Conservation (phyloP, 2,797 vertebrate species). For the Steatocranus sp. region DNA sequence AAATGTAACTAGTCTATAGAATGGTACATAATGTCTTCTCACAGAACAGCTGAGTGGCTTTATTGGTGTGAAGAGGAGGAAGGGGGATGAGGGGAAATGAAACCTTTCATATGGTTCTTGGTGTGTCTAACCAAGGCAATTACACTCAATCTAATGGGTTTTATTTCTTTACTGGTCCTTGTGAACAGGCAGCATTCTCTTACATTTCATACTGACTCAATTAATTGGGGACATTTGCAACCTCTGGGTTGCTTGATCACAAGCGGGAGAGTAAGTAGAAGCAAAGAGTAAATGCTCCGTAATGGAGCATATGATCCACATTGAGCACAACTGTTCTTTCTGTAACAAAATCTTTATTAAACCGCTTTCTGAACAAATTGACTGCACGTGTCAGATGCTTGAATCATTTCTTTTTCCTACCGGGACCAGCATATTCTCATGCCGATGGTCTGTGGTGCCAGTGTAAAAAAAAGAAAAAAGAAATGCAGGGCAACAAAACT, state of each 20-base stretch:
- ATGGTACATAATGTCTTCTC: constrained; percentile 33
- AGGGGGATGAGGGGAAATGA: background rate
- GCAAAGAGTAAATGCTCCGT: background rate
- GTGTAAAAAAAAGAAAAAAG: background rate
- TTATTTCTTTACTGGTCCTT: constrained; percentile 32
- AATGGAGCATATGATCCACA: constrained; percentile 1
- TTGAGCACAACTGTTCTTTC: background rate
- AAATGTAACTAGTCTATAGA: constrained; percentile 41
- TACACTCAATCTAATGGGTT: constrained; percentile 47
- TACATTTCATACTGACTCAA: constrained; percentile 30
- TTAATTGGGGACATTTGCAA: constrained; percentile 40
- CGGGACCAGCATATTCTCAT: background rate
- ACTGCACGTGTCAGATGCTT: constrained; percentile 9
- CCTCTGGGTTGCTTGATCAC: constrained; percentile 24
- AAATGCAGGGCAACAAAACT: constrained; percentile 14
- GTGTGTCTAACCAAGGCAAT: constrained; percentile 44
- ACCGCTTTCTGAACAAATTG: constrained; percentile 41
- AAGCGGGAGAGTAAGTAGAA: background rate
- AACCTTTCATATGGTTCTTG: constrained; percentile 39
- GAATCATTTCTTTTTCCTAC: background rate
- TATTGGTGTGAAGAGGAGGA: constrained; percentile 9
- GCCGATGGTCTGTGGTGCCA: constrained; percentile 13
- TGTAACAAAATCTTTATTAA: constrained; percentile 31
- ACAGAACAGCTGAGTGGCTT: constrained; percentile 30
- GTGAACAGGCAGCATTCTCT: constrained; percentile 15